Evolutionary conservation across 2,113 vertebrate species (phyloP).

Genomic region (Tiliqua scincoides): DNA sequence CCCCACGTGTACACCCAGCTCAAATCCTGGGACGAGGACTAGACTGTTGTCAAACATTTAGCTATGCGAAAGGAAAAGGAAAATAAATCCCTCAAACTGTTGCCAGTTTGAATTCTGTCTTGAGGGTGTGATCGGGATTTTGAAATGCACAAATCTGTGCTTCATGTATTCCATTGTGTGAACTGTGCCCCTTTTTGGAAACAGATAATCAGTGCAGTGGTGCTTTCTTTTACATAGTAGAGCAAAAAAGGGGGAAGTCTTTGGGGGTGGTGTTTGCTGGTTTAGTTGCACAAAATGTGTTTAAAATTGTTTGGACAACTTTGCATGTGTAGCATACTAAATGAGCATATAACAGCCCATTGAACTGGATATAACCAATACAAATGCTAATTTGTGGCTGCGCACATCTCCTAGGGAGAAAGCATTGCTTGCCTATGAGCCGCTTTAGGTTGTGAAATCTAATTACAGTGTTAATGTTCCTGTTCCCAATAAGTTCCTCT

Average conservation of each 20-base stretch:
- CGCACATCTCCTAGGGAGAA: not conserved
- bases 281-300: not conserved
- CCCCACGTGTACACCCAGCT: not conserved
- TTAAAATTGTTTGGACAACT: not conserved
- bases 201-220: not conserved
- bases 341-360: not conserved
- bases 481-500: not conserved
- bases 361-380: conserved; percentile 19
- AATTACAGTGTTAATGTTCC: conserved; percentile 6
- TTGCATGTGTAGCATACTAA: not conserved
- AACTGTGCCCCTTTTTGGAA: not conserved
- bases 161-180: not conserved
- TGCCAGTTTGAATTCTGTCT: not conserved
- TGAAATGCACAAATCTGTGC: rapidly evolving
- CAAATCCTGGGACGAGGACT: not conserved
- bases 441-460: conserved; percentile 32
- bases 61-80: not conserved
- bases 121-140: not conserved
- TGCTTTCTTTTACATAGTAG: too few relatives aligned
- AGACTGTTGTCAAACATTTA: not conserved
- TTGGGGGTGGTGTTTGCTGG: not conserved
- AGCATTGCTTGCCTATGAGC: not conserved
- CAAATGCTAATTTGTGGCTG: not conserved
- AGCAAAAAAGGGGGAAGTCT: not conserved
- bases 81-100: not conserved